phyloP scores from a whole-genome alignment of 2,888 invertebrate genomes.

The Halictus quadricinctus region DNA sequence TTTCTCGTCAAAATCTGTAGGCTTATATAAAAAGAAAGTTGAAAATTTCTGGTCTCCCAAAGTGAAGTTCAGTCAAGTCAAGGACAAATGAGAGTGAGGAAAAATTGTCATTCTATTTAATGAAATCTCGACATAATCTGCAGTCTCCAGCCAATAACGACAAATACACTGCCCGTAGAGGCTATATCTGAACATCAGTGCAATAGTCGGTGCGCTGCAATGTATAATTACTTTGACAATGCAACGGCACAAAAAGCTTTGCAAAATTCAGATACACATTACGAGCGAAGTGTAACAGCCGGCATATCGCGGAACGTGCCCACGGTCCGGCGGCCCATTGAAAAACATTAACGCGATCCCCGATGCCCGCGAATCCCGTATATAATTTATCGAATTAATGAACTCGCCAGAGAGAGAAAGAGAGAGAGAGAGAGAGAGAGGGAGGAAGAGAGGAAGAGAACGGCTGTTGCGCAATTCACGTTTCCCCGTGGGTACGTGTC shows the following conservation, averaged over 20 bases:
- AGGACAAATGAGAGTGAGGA: no score
- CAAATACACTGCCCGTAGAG: background rate
- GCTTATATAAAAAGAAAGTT: no score
- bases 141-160: background rate
- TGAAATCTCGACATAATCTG: no score
- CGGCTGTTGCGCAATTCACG: slow-evolving; percentile 46
- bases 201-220: no score
- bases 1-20: no score
- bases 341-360: background rate
- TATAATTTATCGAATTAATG: slow-evolving; percentile 51
- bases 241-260: background rate
- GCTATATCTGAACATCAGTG: background rate
- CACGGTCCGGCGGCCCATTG: background rate
- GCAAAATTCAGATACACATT: background rate
- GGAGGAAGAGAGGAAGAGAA: background rate
- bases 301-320: background rate
- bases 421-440: background rate
- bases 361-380: background rate
- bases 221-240: background rate
- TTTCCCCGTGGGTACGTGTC: slow-evolving; percentile 53
- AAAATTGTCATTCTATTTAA: background rate
- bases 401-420: slow-evolving; percentile 27
- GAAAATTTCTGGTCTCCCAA: no score
- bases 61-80: no score
- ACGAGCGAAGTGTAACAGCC: background rate